These are phyloP conservation scores for Calcarius ornatus DNA, from an alignment of 2,113 vertebrate species.

Conservation along the genomic window DNA sequence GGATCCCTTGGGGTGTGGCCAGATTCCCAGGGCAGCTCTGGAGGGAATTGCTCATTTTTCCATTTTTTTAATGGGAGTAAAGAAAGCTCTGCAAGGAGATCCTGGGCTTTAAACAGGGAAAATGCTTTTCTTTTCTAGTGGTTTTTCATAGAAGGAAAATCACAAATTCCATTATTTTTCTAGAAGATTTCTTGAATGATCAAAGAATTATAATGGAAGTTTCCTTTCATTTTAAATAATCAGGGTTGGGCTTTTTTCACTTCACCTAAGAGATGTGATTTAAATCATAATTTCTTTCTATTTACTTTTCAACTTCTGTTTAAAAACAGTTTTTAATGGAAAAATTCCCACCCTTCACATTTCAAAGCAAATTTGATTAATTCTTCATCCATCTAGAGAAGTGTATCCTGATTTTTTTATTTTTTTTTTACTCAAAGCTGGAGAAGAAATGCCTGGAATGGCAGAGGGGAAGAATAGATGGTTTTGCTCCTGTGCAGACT, in stretches of 20 bases:
- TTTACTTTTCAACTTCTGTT: background rate
- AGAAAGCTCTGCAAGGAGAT: background rate
- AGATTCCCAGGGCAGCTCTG: background rate
- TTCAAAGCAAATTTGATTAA: background rate
- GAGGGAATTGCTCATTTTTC: background rate
- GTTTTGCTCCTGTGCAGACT: background rate
- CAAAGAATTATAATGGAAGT: background rate
- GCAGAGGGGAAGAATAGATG: background rate
- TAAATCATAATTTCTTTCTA: background rate
- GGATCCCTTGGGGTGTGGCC: background rate
- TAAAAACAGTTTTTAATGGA: background rate
- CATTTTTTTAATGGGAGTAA: background rate
- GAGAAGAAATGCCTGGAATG: background rate
- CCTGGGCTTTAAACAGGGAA: background rate
- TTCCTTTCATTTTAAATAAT: background rate
- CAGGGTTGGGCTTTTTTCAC: background rate
- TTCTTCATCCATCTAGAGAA: background rate
- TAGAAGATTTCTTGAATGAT: background rate
- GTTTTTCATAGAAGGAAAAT: background rate
- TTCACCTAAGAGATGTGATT: background rate
- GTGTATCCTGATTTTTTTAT: background rate
- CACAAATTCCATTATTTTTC: background rate
- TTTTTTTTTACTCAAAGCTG: background rate
- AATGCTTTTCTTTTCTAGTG: background rate
- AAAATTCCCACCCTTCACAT: background rate